phyloP scores from a whole-genome alignment of 2,113 vertebrate species.

The Sterrhoptilus dennistouni region DNA sequence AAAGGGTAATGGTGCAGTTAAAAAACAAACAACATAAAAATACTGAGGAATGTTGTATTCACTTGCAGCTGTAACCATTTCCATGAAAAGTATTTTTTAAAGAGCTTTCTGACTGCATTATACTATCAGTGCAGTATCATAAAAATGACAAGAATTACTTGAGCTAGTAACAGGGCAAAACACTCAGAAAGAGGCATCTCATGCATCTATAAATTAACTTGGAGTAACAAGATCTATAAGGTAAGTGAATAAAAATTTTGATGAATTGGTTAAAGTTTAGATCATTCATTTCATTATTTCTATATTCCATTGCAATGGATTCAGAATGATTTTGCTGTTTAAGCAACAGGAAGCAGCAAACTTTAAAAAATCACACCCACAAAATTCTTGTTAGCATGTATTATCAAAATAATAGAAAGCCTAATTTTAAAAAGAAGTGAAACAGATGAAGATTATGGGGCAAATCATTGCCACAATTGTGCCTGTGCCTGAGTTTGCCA shows the following conservation, averaged over 20 bases:
- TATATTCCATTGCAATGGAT: not conserved
- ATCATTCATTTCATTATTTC: not conserved
- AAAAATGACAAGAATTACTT: not conserved
- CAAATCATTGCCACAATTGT: not conserved
- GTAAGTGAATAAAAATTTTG: not conserved
- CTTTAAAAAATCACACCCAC: not conserved
- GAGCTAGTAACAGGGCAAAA: not conserved
- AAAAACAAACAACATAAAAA: not conserved
- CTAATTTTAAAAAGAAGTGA: not conserved
- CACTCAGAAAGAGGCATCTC: not conserved
- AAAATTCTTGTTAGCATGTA: not conserved
- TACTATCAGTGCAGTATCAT: not conserved
- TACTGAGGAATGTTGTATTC: not conserved
- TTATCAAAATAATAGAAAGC: not conserved
- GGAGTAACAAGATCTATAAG: not conserved
- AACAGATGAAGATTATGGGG: not conserved
- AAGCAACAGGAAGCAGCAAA: not conserved
- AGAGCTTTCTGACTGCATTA: not conserved
- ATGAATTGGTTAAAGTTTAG: not conserved
- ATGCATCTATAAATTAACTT: not conserved
- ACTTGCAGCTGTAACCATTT: not conserved
- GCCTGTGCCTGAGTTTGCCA: not conserved
- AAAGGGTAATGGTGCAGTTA: not conserved
- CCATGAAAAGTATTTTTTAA: not conserved
- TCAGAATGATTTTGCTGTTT: not conserved